Evolutionary conservation across 2,113 vertebrate genomes (phyloP), one percentile per base, ranked within the genome.

Genomic region (Psittacara wagleri): DNA sequence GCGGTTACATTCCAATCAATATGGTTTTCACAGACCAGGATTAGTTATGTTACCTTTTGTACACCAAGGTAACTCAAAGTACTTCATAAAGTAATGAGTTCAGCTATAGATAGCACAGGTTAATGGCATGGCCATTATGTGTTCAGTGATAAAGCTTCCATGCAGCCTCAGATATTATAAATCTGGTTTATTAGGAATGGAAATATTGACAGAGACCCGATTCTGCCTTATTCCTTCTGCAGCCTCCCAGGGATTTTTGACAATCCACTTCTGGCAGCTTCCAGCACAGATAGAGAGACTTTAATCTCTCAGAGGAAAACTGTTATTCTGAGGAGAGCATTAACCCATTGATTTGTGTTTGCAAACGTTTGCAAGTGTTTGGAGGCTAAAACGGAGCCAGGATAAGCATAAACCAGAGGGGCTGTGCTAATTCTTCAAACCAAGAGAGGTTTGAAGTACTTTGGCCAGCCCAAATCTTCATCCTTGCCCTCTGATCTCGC

Each of bases 181-280:
- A 95, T 95, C 85, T 96, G 79, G 23, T 94, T 96, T 88, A 88
- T 86, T 74, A 88, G 85, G 79, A 77, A 55, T 81, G 90, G 79
- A 78, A 81, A 55, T 93, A 96, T 94, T 81, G 93, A 90, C 87
- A 74, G 79, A 91, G 85, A 80, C 43, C 13, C 0, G 3, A 59
- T 85, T 59, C 55, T 95, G 49, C 83, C 52, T 74, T 76, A 55
- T 14, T 89, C 48, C 67, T 85, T 66, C 55, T 90, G 59, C 54
- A 93, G 37, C 79, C 78, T 97, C 75, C 43, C 46, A 63, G 67
- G 79, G 79, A 59, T 89, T 91, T 96, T 64, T 95, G 86, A 86
- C 85, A 77, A 94, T 70, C n/a, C 59, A n/a, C 63, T 86, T 67
- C 75, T 27, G 69, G 59, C 88, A 81, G 59, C 85, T 83, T 73